These are phyloP conservation scores for Eumeta japonica DNA, from an alignment of 1,140 invertebrate genomes.

Conservation along the genomic window DNA sequence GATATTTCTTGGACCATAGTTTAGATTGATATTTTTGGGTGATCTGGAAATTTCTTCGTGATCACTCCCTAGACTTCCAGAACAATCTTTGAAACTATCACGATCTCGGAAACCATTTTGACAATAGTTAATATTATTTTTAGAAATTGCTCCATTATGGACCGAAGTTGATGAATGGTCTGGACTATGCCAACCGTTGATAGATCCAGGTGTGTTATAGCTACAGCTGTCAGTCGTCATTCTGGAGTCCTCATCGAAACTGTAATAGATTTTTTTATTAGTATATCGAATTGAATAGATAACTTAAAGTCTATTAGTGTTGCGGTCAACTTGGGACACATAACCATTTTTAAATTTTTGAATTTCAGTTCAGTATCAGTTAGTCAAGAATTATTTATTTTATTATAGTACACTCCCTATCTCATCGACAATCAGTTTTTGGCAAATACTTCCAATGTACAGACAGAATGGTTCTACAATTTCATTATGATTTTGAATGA, in stretches of 20 bases:
- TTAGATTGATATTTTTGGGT: constrained; percentile 47
- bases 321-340: no score
- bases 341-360: no score
- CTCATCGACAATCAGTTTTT: no score
- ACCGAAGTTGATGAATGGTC: constrained; percentile 30
- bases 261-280: constrained; percentile 19
- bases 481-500: no score
- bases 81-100: not conserved
- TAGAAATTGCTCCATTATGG: constrained; percentile 46
- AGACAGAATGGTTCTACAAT: no score
- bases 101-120: constrained; percentile 36
- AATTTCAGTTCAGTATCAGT: no score
- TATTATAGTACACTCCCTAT: no score
- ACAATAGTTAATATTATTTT: constrained; percentile 33
- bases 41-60: constrained; percentile 20
- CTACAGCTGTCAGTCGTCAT: constrained; percentile 54
- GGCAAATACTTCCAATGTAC: no score
- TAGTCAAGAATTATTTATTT: no score
- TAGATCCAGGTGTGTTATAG: constrained; percentile 49
- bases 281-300: constrained; percentile 5
- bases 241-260: constrained; percentile 56
- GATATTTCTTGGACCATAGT: constrained; percentile 43
- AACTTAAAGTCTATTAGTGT: constrained; percentile 3
- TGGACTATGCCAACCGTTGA: constrained; percentile 57
- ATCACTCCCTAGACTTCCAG: not conserved